Conservation (phyloP, 2,888 invertebrate species). For the Catotricha subobsoleta region DNA sequence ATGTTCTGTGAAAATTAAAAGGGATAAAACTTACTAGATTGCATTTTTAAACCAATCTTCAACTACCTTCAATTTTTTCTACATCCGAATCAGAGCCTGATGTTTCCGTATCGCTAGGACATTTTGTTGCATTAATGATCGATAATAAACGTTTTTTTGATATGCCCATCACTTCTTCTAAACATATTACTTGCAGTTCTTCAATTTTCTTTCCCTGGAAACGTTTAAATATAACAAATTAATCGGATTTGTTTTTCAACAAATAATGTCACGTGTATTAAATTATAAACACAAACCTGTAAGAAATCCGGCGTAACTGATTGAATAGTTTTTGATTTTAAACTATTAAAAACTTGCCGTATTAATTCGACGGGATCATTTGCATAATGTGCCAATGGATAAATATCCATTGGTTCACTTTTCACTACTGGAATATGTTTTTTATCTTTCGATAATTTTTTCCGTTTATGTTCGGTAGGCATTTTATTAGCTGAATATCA, state of each 20-base stretch:
- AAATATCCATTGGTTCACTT: slow-evolving; percentile 32
- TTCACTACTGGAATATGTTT: slow-evolving; percentile 18
- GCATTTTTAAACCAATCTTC: slow-evolving; percentile 16
- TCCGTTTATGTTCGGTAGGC: slow-evolving; percentile 4
- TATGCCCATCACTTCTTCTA: slow-evolving; percentile 42
- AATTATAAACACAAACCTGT: slow-evolving; percentile 17
- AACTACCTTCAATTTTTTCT: slow-evolving; percentile 16
- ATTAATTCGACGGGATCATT: slow-evolving; percentile 41
- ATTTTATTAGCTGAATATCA: no score
- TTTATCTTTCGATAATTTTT: slow-evolving; percentile 13
- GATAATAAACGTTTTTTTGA: slow-evolving; percentile 41
- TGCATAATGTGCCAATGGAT: slow-evolving; percentile 36
- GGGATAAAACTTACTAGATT: neutral
- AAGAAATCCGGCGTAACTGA: slow-evolving; percentile 37
- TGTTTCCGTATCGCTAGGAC: slow-evolving; percentile 28
- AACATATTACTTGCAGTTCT: slow-evolving; percentile 38
- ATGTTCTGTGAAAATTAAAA: slow-evolving; percentile 29
- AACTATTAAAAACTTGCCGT: slow-evolving; percentile 37
- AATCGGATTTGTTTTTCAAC: neutral
- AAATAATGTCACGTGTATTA: neutral
- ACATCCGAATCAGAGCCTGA: slow-evolving; percentile 29
- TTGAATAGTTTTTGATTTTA: slow-evolving; percentile 37
- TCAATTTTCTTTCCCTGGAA: slow-evolving; percentile 24
- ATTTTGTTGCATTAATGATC: slow-evolving; percentile 28
- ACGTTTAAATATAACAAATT: neutral